Base-by-base conservation (phyloP, 2,113 vertebrate species). In the Tiliqua scincoides region DNA sequence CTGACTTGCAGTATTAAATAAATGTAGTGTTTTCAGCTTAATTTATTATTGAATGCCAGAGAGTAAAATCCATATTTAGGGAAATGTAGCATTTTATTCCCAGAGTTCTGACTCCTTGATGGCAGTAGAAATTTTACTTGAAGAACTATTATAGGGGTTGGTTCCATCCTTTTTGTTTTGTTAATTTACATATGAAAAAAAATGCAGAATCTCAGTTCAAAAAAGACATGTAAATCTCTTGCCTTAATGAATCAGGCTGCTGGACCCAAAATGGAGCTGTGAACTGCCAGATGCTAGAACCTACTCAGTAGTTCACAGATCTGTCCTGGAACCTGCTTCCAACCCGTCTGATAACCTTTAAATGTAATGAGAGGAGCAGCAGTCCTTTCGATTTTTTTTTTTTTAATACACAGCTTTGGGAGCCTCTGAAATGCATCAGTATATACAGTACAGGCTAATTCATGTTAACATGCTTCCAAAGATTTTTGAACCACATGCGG, bases 1-100 rank as follows among this genome's bases (percentile, higher is more conserved):
- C 30, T 89, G 62, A 91, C 82, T 86, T 83, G 65, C 92, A 92
- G 90, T 91, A 77, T 94, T 92, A 94, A 83, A 63, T 82, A 52
- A 62, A 89, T 1, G 0, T 84, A 72, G 4, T 84, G 40, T 82
- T 90, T 90, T 75, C 80, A 63, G 35, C 84, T 92, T 71, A 88
- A 73, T 71, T 10, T 86, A 63, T 85, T 85, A 48, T 61, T n/a
- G 15, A 89, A 89, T 94, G 70, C 71, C 54, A 84, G 85, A 93
- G 80, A 71, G 61, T n/a, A 88, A 83, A 83, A 82, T 77, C 73
- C 1, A 79, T 74, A 85, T 86, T 86, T 87, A 57, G 67, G 72
- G 70, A 78, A 77, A 84, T 83, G 35, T 40, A 23, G 12, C 77
- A 70, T 75, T 21, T 12, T 78, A 82, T 73, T 59, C 8, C 48